phyloP scores from a whole-genome alignment of 2,797 vertebrate species.

The Myoxocephalus aenaeus region DNA sequence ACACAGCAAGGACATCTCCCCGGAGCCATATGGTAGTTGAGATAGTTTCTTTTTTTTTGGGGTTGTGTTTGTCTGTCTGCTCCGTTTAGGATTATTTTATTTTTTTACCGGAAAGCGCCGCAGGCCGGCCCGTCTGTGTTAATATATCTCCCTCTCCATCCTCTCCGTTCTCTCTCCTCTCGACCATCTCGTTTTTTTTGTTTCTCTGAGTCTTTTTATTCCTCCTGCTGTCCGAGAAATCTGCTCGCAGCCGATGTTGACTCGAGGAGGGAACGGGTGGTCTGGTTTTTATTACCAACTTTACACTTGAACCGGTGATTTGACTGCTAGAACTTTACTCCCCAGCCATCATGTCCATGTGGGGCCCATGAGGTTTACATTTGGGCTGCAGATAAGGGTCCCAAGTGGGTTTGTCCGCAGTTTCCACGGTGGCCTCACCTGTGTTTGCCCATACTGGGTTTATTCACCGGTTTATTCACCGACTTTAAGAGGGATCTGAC shows the following conservation, averaged over 20 bases:
- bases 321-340: slow-evolving; percentile 15
- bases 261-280: slow-evolving; percentile 33
- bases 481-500: no score
- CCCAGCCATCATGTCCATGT: no score
- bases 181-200: slow-evolving; percentile 1
- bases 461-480: no score
- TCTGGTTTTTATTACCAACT: slow-evolving; percentile 27
- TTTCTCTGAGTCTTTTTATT: slow-evolving; percentile 17
- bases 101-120: slow-evolving; percentile 47
- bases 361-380: no score
- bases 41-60: slow-evolving; percentile 60
- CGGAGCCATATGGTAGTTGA: slow-evolving; percentile 64
- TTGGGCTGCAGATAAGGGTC: no score
- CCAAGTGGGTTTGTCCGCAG: no score
- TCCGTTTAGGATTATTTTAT: slow-evolving; percentile 53
- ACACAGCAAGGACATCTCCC: slow-evolving; percentile 75
- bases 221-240: slow-evolving; percentile 35
- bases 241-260: slow-evolving; percentile 36
- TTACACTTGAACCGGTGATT: slow-evolving; percentile 23
- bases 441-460: no score
- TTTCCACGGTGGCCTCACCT: no score
- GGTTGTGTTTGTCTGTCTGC: slow-evolving; percentile 69
- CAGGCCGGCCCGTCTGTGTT: slow-evolving; percentile 57
- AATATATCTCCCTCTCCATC: slow-evolving; percentile 48
- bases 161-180: background rate